Base-by-base conservation (phyloP, 2,797 vertebrate species). In the Alosa sapidissima region DNA sequence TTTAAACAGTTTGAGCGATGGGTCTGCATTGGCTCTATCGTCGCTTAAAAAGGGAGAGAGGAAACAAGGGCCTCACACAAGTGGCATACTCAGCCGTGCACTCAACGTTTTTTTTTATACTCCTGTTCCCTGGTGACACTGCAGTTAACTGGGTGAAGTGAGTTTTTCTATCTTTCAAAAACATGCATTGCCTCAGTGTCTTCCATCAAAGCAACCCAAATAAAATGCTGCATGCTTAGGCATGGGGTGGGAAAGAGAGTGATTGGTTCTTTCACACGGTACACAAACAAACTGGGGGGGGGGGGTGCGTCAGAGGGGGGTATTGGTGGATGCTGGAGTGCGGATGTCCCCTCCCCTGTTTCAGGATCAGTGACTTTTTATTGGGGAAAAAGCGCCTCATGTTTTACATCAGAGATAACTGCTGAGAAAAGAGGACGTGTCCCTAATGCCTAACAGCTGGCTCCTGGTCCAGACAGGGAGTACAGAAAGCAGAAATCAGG, bases 401-500 rank as follows among this genome's bases (percentile, higher is more conserved):
- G 91, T 92, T 91, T 94, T 92, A 83, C 88, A 89, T 92, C 91
- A 95, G 91, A 93, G 94, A 94, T 90, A 88, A 89, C 89, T 87
- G 91, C 88, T 93, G 90, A 88, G 89, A 8, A 93, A 93, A 89
- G 91, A 91, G 94, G 92, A 92, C 92, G 92, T 84, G 88, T 92
- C 89, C 90, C 90, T 97, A 96, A 97, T 94, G 89, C 84, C 85
- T 94, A 94, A 91, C 97, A 95, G 93, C 95, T 95, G 94, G 91
- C 90, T 89, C 83, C 86, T 52, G 82, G 88, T 85, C 91, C 90
- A 93, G 85, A 89, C 58, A 84, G 81, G 75, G 85, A 90, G 83
- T 47, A 14, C 14, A 78, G 41, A 47, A 47, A 78, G 41, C 41
- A 19, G 36, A 78, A 78, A 87, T 81, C 51, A 81, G 81, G 81